Percentiles rank a stretch among this genome's conserved stretches.
phyloP scores from a whole-genome alignment of 2,888 invertebrate genomes.

The Suillia variegata region DNA sequence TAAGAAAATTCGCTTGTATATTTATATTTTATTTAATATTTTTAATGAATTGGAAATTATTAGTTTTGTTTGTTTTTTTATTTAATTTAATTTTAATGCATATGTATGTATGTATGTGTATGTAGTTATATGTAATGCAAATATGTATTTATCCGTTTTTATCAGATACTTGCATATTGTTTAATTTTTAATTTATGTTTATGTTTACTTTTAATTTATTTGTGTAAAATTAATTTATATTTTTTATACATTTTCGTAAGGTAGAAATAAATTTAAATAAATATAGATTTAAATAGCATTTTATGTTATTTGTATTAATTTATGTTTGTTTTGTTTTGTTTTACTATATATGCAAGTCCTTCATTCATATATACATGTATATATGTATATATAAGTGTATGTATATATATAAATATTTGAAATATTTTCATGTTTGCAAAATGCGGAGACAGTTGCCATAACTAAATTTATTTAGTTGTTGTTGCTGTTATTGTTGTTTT shows the following conservation, averaged over 20 bases:
- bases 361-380: conserved; percentile 26
- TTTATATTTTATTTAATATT: neutral
- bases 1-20: too few relatives aligned
- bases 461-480: conserved; percentile 23
- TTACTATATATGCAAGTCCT: too few relatives aligned
- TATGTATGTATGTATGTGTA: conserved; percentile 6
- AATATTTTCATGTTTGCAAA: too few relatives aligned
- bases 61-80: neutral
- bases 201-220: conserved; percentile 1
- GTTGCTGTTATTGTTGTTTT: conserved; percentile 17
- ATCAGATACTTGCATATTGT: too few relatives aligned
- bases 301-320: conserved; percentile 5
- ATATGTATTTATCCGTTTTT: conserved; percentile 36
- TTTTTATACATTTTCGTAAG: neutral
- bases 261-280: neutral
- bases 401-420: too few relatives aligned
- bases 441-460: conserved; percentile 34
- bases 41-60: conserved; percentile 6
- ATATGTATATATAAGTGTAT: conserved; percentile 39
- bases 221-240: neutral
- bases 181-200: conserved; percentile 3
- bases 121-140: conserved; percentile 33
- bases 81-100: conserved; percentile 3
- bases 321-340: conserved; percentile 5
- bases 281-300: neutral